Conservation (phyloP, 2,888 invertebrate species). For the Antitype chi region DNA sequence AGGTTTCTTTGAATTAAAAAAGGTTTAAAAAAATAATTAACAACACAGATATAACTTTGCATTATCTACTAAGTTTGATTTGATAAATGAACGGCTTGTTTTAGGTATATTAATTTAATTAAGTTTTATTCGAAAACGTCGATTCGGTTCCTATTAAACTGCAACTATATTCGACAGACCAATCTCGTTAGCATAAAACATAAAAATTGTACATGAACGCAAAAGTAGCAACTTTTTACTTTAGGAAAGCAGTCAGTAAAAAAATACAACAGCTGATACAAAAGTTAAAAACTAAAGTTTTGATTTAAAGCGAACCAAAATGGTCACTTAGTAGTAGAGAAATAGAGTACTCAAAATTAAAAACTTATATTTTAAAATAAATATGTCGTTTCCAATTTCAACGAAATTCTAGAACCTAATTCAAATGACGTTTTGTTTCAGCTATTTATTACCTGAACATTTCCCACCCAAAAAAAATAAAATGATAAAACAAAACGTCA, state of each 20-base stretch:
- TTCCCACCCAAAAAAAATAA: too few species aligned
- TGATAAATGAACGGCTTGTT: too few species aligned
- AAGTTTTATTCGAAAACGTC: too few species aligned
- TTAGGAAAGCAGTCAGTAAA: constrained; percentile 26
- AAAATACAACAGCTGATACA: constrained; percentile 46
- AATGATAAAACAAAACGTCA: constrained; percentile 13
- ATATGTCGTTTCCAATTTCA: constrained; percentile 20
- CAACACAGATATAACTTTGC: too few species aligned
- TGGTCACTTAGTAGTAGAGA: constrained; percentile 25
- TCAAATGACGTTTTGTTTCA: too few species aligned
- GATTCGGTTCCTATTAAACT: neutral
- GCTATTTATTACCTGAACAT: too few species aligned
- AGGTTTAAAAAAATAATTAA: neutral
- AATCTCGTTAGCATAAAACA: neutral
- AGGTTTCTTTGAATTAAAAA: neutral
- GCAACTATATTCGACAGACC: too few species aligned
- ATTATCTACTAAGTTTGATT: neutral
- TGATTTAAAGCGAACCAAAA: constrained; percentile 43
- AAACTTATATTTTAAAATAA: constrained; percentile 28
- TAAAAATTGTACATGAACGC: constrained; percentile 5
- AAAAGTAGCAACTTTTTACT: constrained; percentile 41
- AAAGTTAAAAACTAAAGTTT: constrained; percentile 50
- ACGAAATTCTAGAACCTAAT: neutral
- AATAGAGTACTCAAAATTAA: constrained; percentile 35
- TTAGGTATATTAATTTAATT: too few species aligned